phyloP scores from a whole-genome alignment of 2,888 invertebrate genomes.

The Nezara viridula region DNA sequence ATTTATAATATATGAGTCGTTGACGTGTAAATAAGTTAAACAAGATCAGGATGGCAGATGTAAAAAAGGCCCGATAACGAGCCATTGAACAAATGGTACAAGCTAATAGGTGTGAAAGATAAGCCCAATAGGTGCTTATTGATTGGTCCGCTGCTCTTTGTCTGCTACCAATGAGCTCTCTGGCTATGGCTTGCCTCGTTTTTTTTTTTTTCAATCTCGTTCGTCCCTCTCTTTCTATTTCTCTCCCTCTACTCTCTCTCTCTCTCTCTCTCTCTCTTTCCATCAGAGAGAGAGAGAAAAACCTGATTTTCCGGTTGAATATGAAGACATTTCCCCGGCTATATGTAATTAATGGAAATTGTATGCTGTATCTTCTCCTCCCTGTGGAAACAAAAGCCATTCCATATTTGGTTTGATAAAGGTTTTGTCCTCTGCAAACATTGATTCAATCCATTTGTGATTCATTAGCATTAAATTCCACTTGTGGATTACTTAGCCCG shows the following conservation, averaged over 20 bases:
- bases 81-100: background rate
- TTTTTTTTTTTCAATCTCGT: background rate
- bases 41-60: background rate
- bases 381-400: slow-evolving; percentile 27
- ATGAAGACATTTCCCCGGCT: slow-evolving; percentile 1
- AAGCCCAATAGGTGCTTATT: background rate
- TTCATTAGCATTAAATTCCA: slow-evolving; percentile 27
- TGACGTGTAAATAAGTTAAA: background rate
- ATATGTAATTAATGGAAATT: slow-evolving; percentile 42
- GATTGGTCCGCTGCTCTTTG: slow-evolving; percentile 15
- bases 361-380: slow-evolving; percentile 14
- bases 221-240: background rate
- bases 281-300: background rate
- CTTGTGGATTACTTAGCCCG: slow-evolving; percentile 25
- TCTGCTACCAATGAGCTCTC: background rate
- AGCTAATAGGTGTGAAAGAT: slow-evolving; percentile 31
- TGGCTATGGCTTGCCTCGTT: too few species aligned
- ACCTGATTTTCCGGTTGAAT: slow-evolving; percentile 25
- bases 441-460: slow-evolving; percentile 33
- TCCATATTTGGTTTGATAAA: slow-evolving; percentile 35
- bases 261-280: background rate
- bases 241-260: background rate
- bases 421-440: slow-evolving; percentile 49
- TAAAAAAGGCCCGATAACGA: background rate
- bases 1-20: background rate